Base-by-base conservation (phyloP, 1,140 invertebrate genomes). In the Drosophila busckii region DNA sequence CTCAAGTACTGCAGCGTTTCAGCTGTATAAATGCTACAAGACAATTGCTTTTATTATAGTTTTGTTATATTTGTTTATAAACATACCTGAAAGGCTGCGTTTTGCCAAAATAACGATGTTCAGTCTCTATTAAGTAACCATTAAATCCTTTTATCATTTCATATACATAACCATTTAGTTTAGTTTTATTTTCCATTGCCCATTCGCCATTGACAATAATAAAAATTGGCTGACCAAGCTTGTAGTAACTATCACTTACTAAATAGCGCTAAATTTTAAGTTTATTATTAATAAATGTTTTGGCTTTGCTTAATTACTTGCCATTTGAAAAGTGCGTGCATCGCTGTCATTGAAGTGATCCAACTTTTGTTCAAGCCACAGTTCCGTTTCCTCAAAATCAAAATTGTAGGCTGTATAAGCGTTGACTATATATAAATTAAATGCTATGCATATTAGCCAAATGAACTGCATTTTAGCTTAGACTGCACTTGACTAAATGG, bases 61-160 rank as follows among this genome's bases (percentile, higher is more conserved):
- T 3, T 5, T 25, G 19, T 8, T 0, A 2, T 1, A 31, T 29
- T 23, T 2, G 80, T 0, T 13, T 8, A 2, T 88, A 91, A 89
- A 82, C 13, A 70, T n/a, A n/a, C n/a, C 59, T 19, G 44, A 9
- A 91, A 90, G 1, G 94, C 88, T 89, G 86, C 93, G n/a, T 95
- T 73, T 92, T 86, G 10, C 94, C 94, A 85, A 95, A 96, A 85
- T 91, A 96, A 60, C 94, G 90, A 88, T 96, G 94, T 85, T 96
- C 94, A 4, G 94, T 90, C 34, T 91, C 90, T 67, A 90, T 90
- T 45, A 91, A 80, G 4, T 88, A 88, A 2, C 92, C 94, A 9
- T 89, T 88, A 59, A 91, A 86, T 10, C 87, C 55, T 40, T 89
- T 88, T 10, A 90, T 91, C 25, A 91, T 56, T 12, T 91, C 89